Base-by-base conservation (phyloP, 2,888 invertebrate genomes). In the Apodemia duryi region DNA sequence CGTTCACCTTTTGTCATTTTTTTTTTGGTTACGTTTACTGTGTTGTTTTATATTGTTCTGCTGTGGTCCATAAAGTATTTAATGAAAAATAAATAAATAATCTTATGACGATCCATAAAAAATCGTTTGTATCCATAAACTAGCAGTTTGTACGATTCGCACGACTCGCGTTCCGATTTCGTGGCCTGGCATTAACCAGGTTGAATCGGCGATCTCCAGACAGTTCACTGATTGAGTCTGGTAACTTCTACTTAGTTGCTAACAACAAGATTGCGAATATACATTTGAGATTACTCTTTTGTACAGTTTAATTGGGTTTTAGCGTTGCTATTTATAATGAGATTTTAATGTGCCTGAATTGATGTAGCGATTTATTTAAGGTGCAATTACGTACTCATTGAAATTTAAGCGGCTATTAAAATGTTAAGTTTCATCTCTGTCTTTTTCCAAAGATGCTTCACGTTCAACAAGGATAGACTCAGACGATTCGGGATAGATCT, bases 251-350 rank as follows among this genome's bases (percentile, higher is more conserved):
- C 57, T 60, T 60, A 60, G 57, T 60, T 13, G 57, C 35, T 60
- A 11, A 60, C 28, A 57, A 57, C 57, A 35, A 60, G 57, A 60
- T 60, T 32, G 32, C 57, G 57, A 60, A 60, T 60, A 60, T 32
- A 60, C 13, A 60, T 60, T 60, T 60, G 57, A n/a, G 57, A 60
- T 60, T 60, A 60, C 32, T 60, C 57, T 60, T 60, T 51, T 35
- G 57, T 60, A 1, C 11, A 60, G 35, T 60, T 60, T 60, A 60
- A 60, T 60, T 7, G 11, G 57, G 32, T 60, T 60, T 35, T 29
- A 7, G 49, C 21, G 21, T 51, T 51, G 21, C 49, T 51, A 21
- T 51, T 51, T 51, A 51, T 51, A 51, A 51, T 51, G 49, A 49
- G 49, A n/a, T 49, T 49, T n/a, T 6, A 21, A 49, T n/a, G n/a